These are phyloP conservation scores for Epinephelus malabaricus DNA, from an alignment of 2,797 vertebrate species.

Conservation along the genomic window DNA sequence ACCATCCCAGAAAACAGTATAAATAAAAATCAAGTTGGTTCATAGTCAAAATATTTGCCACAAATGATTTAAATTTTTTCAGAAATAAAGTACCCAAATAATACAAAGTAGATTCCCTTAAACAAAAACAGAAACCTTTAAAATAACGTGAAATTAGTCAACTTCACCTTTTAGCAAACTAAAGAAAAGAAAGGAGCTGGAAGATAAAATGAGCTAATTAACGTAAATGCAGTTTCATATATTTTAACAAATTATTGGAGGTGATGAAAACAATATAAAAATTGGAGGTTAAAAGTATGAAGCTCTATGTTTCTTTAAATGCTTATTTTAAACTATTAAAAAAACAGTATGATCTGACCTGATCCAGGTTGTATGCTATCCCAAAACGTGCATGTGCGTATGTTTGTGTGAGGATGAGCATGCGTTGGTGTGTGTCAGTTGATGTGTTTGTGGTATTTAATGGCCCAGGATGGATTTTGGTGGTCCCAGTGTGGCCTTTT, in stretches of 20 bases:
- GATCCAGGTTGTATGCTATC: not conserved
- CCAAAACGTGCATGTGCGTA: constrained; percentile 19
- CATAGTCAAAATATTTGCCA: not conserved
- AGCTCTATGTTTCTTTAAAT: not conserved
- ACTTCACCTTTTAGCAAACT: not conserved
- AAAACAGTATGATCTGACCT: not conserved
- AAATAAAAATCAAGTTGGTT: not conserved
- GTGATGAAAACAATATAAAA: not conserved
- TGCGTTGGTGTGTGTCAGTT: constrained; percentile 45
- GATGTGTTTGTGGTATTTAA: constrained; percentile 71
- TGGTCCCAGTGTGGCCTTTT: constrained; percentile 82
- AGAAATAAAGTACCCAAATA: not conserved
- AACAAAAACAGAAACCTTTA: not conserved
- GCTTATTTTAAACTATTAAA: not conserved
- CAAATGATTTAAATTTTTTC: not conserved
- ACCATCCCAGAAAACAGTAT: not conserved
- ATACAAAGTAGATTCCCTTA: not conserved
- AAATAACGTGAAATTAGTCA: not conserved
- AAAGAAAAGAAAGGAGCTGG: not conserved
- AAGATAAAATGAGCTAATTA: not conserved
- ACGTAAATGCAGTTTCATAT: not conserved
- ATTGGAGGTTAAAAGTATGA: not conserved
- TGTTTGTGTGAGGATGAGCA: constrained; percentile 18
- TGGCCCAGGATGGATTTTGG: constrained; percentile 71
- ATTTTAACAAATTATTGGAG: not conserved